A percentile compares a stretch with the other conserved stretches of the same genome.
Evolutionary conservation across 1,140 invertebrate genomes (phyloP).

Genomic region (Lasaia peninsularis): DNA sequence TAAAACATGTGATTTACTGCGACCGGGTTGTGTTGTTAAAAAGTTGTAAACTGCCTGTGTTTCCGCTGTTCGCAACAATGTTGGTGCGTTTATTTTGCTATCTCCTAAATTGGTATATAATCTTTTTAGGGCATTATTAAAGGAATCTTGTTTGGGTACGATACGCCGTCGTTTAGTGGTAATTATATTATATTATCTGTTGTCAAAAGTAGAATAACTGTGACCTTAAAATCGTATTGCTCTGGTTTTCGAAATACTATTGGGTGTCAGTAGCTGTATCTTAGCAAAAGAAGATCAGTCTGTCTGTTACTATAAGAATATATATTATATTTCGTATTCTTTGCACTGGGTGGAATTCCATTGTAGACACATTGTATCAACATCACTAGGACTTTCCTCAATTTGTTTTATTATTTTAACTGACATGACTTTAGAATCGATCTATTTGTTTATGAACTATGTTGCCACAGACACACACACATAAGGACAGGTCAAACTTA

Average conservation of each 20-base stretch:
- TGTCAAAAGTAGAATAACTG: too few relatives aligned
- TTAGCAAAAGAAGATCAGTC: neutral
- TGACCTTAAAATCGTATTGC: too few relatives aligned
- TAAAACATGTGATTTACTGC: slow-evolving; percentile 70
- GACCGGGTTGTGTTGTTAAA: slow-evolving; percentile 61
- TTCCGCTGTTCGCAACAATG: slow-evolving; percentile 65
- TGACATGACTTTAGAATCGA: too few relatives aligned
- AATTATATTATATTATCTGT: neutral
- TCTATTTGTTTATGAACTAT: too few relatives aligned
- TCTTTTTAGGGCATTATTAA: neutral
- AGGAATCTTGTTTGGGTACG: neutral
- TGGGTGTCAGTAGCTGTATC: neutral
- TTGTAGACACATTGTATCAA: too few relatives aligned
- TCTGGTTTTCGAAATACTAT: too few relatives aligned
- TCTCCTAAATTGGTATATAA: slow-evolving; percentile 6
- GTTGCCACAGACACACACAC: too few relatives aligned
- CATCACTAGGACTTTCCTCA: too few relatives aligned
- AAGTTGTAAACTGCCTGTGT: slow-evolving; percentile 73
- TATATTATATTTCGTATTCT: too few relatives aligned
- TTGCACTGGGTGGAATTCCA: too few relatives aligned
- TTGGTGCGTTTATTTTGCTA: slow-evolving; percentile 41
- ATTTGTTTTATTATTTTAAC: too few relatives aligned
- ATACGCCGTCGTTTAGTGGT: neutral
- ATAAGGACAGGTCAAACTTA: too few relatives aligned
- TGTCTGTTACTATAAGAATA: neutral